Percentiles rank a stretch among this genome's conserved stretches.
These are phyloP conservation scores for Menidia beryllina DNA, from an alignment of 2,113 vertebrate species.

Conservation along the genomic window DNA sequence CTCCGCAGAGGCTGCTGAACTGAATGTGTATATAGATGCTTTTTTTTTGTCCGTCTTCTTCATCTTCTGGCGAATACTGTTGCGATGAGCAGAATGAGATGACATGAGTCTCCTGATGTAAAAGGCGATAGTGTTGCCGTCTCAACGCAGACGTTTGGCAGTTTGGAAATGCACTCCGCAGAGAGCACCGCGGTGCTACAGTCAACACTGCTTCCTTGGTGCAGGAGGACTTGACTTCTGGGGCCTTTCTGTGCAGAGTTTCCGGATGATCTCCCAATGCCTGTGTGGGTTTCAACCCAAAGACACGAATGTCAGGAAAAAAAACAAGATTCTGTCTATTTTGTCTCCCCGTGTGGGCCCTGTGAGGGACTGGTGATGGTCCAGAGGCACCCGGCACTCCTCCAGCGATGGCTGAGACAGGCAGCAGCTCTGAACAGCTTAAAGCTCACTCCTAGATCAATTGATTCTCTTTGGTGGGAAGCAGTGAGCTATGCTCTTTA, in stretches of 20 bases:
- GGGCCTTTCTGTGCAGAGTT: neutral
- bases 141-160: conserved; percentile 19
- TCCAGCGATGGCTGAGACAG: too few species aligned
- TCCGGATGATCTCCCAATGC: neutral
- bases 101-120: conserved; percentile 23
- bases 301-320: neutral
- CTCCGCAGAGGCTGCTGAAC: conserved; percentile 64
- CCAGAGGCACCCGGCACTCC: too few species aligned
- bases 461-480: too few species aligned
- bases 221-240: too few species aligned
- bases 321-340: neutral
- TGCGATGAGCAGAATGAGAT: conserved; percentile 16
- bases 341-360: too few species aligned
- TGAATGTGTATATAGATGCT: conserved; percentile 72
- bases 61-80: conserved; percentile 64
- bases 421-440: too few species aligned
- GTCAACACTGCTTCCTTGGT: too few species aligned
- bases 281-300: neutral
- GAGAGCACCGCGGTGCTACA: too few species aligned
- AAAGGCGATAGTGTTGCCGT: conserved; percentile 13
- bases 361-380: too few species aligned
- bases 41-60: conserved; percentile 63
- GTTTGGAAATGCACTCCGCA: conserved; percentile 29
- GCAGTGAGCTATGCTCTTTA: too few species aligned
- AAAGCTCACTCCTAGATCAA: too few species aligned